Evolutionary conservation across 2,113 vertebrate genomes (phyloP).

Genomic region (Hiodon alosoides): DNA sequence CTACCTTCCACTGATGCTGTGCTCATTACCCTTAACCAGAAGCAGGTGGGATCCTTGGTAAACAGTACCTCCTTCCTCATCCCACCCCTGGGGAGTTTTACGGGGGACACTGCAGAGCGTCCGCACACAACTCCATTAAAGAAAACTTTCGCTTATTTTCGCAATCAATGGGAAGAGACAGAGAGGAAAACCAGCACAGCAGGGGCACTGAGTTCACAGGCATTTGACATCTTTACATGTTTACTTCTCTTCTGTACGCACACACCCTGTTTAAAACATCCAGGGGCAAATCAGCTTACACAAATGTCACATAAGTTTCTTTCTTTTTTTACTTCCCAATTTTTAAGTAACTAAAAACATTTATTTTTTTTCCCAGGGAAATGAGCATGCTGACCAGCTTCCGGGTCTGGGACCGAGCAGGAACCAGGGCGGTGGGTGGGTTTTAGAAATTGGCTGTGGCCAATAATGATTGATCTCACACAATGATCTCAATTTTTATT

Average conservation of each 20-base stretch:
- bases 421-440: too few relatives aligned
- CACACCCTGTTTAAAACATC: too few relatives aligned
- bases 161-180: constrained; percentile 32
- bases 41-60: constrained; percentile 53
- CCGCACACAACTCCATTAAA: constrained; percentile 26
- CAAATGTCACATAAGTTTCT: not conserved
- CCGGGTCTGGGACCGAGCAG: too few relatives aligned
- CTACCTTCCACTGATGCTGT: constrained; percentile 60
- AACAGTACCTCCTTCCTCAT: constrained; percentile 17
- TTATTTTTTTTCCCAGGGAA: too few relatives aligned
- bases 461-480: not conserved
- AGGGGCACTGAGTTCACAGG: not conserved
- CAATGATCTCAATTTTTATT: too few relatives aligned
- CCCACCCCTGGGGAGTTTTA: constrained; percentile 28
- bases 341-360: not conserved
- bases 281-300: not conserved
- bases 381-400: too few relatives aligned
- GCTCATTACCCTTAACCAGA: constrained; percentile 60
- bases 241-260: not conserved
- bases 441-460: too few relatives aligned
- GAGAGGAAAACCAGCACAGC: not conserved
- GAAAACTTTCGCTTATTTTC: constrained; percentile 31
- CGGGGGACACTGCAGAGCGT: constrained; percentile 20
- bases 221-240: not conserved
- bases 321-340: not conserved